Evolutionary conservation across 2,888 invertebrate genomes (phyloP), one percentile per base, ranked within the genome.

Genomic region (Enoplolaimus lenunculus): DNA sequence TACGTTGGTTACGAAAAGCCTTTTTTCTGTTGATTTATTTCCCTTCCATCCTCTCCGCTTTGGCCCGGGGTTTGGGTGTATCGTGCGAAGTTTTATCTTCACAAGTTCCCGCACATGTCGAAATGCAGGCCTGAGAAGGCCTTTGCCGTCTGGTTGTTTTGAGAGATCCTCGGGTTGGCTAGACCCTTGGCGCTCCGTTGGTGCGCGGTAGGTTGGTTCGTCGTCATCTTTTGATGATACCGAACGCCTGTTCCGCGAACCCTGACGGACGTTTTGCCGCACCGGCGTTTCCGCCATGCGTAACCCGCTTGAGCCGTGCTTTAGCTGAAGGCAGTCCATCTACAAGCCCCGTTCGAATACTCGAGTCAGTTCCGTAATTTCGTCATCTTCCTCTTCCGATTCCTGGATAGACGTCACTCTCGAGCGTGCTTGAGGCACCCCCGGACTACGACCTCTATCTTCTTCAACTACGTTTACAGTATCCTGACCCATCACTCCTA

Each of bases 61-160:
- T 29, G 62, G 62, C 7, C 62, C 62, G n/a, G 62, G 62, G 62
- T 62, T 62, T 16, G 62, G 62, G 62, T 62, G 62, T 26, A 62
- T 62, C 28, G 62, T 62, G 7, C 62, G 7, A 13, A 62, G 62
- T 29, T 62, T 3, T 13, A 62, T 62, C 31, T 62, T 62, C 62
- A 62, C 62, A 13, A 62, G 28, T 26, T 31, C 31, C 29, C 29
- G 7, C n/a, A n/a, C 62, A 62, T 62, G 62, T 57, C 57, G 16
- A 29, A 62, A 13, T 31, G 16, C 31, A 7, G 28, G 62, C 62
- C 62, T 31, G 7, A 31, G 28, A 62, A 31, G 62, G 62, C 62
- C 62, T 13, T 62, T n/a, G 62, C 62, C 62, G 31, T 7, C 28
- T 13, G 7, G 31, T 26, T 62, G 62, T 29, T 62, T 62, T 16